A percentile compares a stretch with the other conserved stretches of the same genome.
These are phyloP conservation scores for Drosophila tsacasi DNA, from an alignment of 1,140 invertebrate genomes.

Conservation along the genomic window DNA sequence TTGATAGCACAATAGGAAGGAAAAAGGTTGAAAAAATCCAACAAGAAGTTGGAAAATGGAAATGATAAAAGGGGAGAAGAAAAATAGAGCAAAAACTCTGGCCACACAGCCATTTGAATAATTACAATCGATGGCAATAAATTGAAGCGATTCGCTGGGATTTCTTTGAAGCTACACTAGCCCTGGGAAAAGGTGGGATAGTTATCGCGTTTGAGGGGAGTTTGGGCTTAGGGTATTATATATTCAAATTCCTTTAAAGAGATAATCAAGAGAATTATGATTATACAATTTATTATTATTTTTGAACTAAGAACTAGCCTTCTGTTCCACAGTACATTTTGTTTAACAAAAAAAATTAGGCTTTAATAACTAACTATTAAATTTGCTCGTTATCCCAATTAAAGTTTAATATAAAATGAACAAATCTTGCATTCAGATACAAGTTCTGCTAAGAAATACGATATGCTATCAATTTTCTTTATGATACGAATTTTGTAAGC, in stretches of 20 bases:
- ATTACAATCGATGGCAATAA: slow-evolving; percentile 67
- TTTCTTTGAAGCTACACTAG: slow-evolving; percentile 18
- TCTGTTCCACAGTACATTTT: too few species aligned
- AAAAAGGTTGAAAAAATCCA: slow-evolving; percentile 13
- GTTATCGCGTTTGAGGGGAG: neutral
- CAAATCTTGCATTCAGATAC: too few species aligned
- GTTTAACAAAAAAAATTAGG: too few species aligned
- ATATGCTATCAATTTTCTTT: too few species aligned
- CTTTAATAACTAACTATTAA: too few species aligned
- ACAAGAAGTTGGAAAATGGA: slow-evolving; percentile 20
- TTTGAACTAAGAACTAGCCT: neutral
- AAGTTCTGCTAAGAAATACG: too few species aligned
- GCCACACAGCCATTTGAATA: slow-evolving; percentile 60
- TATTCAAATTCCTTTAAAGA: neutral
- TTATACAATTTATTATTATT: neutral
- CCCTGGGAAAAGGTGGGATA: neutral
- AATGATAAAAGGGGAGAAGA: slow-evolving; percentile 16
- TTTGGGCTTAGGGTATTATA: neutral
- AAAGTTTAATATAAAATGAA: too few species aligned
- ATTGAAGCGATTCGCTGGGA: slow-evolving; percentile 37
- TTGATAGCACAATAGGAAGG: slow-evolving; percentile 10
- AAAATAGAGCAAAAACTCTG: slow-evolving; percentile 51
- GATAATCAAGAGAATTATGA: neutral
- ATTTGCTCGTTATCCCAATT: too few species aligned
- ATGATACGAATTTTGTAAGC: too few species aligned